Evolutionary conservation across 2,113 vertebrate species (phyloP).

Genomic region (Lophotis ruficrista): DNA sequence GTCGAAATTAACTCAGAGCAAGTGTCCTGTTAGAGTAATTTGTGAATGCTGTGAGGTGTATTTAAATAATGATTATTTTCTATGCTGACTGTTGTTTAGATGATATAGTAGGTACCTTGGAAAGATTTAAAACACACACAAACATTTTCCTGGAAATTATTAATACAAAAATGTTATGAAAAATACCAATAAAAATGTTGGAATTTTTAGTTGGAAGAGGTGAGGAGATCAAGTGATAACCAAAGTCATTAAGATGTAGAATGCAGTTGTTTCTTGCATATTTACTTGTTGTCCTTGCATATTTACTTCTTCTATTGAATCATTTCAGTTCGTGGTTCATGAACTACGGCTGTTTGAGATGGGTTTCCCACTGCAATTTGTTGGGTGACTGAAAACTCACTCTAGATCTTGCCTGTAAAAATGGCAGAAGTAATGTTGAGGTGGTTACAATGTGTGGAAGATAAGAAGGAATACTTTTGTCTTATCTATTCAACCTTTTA

Average conservation of each 20-base stretch:
- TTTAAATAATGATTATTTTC: neutral
- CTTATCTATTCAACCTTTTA: neutral
- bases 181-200: neutral
- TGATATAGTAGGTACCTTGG: neutral
- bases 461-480: neutral
- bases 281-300: neutral
- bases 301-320: neutral
- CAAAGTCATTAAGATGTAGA: neutral
- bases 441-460: neutral
- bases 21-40: neutral
- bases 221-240: neutral
- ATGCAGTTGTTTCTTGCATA: neutral
- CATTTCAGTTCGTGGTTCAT: neutral
- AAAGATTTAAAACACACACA: neutral
- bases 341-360: neutral
- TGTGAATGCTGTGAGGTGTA: neutral
- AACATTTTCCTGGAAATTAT: neutral
- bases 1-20: neutral
- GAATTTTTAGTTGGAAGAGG: neutral
- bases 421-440: neutral
- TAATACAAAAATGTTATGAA: neutral
- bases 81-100: neutral
- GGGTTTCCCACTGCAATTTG: neutral
- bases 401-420: neutral
- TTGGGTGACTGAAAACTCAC: neutral